Evolutionary conservation across 2,888 invertebrate species (phyloP), one percentile per base, ranked within the genome.

Genomic region (Antheraea yamamai): DNA sequence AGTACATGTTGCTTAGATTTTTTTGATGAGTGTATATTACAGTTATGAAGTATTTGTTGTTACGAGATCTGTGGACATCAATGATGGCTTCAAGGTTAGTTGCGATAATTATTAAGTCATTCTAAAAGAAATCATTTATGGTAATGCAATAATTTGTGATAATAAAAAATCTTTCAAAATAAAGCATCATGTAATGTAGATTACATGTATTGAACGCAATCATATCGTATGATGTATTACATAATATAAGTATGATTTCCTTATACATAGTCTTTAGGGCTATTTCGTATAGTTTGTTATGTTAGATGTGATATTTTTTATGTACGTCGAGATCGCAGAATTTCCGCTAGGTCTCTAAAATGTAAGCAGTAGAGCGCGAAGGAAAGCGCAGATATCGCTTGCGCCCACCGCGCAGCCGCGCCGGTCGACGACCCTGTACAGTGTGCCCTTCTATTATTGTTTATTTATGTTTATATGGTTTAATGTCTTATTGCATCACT

Each of bases 401-500:
- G 61, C 23, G 61, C 47, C 47, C 1, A 47, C 47, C 47, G 39
- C 39, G 6, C 39, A 3, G 39, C 58, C 8, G 14, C 72, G 66
- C n/a, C 26, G 72, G 66, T 75, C 75, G 75, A 68, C 39, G 75
- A 73, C 73, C 73, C 66, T 26, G 26, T n/a, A n/a, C n/a, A n/a
- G n/a, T n/a, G n/a, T 55, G 73, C 75, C 70, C 75, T 73, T 71
- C 72, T 64, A 14, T 52, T n/a, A 30, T 20, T 68, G 70, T 58
- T 73, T 70, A 47, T 35, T 72, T 55, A 55, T 20, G 18, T 4
- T 52, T 18, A 18, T 47, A 47, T 52, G 4, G 2, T 10, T n/a
- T 20, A 20, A 7, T 61, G 12, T 23, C 61, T 61, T 61, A 23
- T 61, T 61, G n/a, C 23, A 23, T 61, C 12, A 23, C 23, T 23